Base-by-base conservation (phyloP, 2,113 vertebrate species). In the Limanda limanda region DNA sequence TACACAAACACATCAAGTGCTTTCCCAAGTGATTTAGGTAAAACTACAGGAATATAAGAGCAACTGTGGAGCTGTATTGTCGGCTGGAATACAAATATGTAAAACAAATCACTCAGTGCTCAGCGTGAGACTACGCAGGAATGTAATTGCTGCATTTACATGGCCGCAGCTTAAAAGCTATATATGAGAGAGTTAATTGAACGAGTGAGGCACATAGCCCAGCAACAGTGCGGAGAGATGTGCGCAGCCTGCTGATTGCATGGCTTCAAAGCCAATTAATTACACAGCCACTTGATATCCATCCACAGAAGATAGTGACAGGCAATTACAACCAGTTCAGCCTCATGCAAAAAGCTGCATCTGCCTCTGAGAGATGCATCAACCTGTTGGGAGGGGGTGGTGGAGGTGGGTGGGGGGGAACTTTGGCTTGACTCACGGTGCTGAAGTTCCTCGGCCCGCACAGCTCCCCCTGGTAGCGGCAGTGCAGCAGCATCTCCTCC, bases 361-460 rank as follows among this genome's bases (percentile, higher is more conserved):
- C 35, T 12, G 5, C 0, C 64, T 73, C 12, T n/a, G 55, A 63
- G 7, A 37, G 52, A 74, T 63, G 31, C 72, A 80, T 70, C 81
- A 71, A 85, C 82, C 74, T 86, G 83, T 86, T 84, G 73, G 57
- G 47, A 8, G 63, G n/a, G 21, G 58, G 15, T 11, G 58, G n/a
- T n/a, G n/a, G n/a, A n/a, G n/a, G n/a, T n/a, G n/a, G n/a, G n/a
- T n/a, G n/a, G 21, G 58, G 15, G 4, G 58, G 21, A 88, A 89
- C 73, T 91, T 86, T 76, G 31, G 15, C 35, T 20, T 74, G 68
- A 94, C 95, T 95, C 88, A 96, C 95, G 76, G 95, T 96, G 80
- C 94, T 95, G 92, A 96, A 95, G 89, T 96, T 94, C 51, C 94
- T 93, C 72, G 95, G 94, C 48, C 94, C 95, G 65, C 95, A 96